Evolutionary conservation across 2,888 invertebrate genomes (phyloP).

Genomic region (Ptilodon capucinus): DNA sequence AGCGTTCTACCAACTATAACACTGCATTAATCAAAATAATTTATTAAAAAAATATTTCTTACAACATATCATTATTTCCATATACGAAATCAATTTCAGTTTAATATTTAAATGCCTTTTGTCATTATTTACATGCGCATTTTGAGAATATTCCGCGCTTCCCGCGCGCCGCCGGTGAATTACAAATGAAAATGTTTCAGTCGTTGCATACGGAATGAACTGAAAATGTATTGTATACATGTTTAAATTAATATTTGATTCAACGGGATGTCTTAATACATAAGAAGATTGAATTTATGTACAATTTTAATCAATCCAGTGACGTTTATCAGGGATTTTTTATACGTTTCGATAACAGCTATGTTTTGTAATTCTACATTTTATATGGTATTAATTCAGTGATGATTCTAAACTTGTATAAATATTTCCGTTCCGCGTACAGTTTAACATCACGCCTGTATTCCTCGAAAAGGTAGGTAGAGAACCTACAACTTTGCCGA

Average conservation of each 20-base stretch:
- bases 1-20: no score
- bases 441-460: no score
- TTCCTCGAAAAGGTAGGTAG: no score
- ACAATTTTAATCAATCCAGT: constrained; percentile 22
- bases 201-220: neutral
- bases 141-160: neutral
- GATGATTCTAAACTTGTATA: neutral
- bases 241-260: constrained; percentile 17
- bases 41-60: no score
- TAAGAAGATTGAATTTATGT: constrained; percentile 17
- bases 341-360: neutral
- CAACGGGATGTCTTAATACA: constrained; percentile 9
- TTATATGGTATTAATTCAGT: neutral
- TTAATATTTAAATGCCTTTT: neutral
- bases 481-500: no score
- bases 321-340: constrained; percentile 10
- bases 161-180: neutral
- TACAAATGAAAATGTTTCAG: neutral
- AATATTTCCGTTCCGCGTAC: no score
- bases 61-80: no score
- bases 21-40: no score
- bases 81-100: neutral
- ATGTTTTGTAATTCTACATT: neutral
- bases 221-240: constrained; percentile 15
- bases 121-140: neutral